These are phyloP conservation scores for Parauchenoglanis punctatus DNA, from an alignment of 2,797 vertebrate species.

Conservation along the genomic window DNA sequence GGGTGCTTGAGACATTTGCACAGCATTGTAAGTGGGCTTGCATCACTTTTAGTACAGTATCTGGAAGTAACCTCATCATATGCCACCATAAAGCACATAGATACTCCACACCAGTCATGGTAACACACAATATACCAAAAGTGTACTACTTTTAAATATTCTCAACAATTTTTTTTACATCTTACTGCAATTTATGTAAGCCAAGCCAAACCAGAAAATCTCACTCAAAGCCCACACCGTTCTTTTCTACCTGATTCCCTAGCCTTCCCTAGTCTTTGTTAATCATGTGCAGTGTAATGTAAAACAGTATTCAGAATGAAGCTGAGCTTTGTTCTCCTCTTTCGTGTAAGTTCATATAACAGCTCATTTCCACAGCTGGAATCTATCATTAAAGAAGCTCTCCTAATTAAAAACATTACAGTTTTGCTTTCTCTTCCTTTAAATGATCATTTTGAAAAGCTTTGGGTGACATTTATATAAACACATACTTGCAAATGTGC, in stretches of 20 bases:
- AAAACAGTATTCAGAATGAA: constrained; percentile 42
- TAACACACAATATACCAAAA: background rate
- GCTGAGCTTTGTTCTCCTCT: constrained; percentile 18
- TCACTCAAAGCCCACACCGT: background rate
- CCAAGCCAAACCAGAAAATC: background rate
- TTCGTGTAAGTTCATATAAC: constrained; percentile 18
- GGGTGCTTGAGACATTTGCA: too few species aligned
- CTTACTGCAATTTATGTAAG: background rate
- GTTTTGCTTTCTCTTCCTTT: background rate
- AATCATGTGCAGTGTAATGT: constrained; percentile 11
- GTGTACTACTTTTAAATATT: background rate
- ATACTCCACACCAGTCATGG: background rate
- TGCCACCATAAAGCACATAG: background rate
- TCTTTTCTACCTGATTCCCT: constrained; percentile 18
- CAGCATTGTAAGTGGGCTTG: too few species aligned
- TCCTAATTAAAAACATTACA: background rate
- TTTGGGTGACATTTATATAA: background rate
- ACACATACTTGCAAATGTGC: background rate
- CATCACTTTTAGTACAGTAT: background rate
- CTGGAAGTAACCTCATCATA: background rate
- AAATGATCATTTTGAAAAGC: background rate
- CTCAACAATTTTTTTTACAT: background rate
- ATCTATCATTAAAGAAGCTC: background rate
- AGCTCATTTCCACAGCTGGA: constrained; percentile 19
- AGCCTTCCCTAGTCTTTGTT: constrained; percentile 10